phyloP scores from a whole-genome alignment of 2,888 invertebrate species.

The Plusia festucae region DNA sequence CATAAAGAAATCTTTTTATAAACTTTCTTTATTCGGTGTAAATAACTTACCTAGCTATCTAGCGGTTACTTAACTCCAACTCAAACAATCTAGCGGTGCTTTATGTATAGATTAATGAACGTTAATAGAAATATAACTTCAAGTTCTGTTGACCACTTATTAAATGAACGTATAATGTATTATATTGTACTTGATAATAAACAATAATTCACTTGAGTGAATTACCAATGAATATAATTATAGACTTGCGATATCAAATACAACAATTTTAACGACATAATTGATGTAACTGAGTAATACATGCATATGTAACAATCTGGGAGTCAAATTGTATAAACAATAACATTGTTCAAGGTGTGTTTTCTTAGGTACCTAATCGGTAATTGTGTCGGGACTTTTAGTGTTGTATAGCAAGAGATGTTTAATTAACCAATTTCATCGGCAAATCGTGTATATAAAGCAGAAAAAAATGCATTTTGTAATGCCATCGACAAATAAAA shows the following conservation, averaged over 20 bases:
- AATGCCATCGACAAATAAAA: not conserved
- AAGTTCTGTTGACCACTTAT: not conserved
- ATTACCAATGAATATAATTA: constrained; percentile 45
- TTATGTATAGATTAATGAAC: not conserved
- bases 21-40: constrained; percentile 4
- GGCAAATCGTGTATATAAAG: too few relatives aligned
- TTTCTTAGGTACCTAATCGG: too few relatives aligned
- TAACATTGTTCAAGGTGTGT: not conserved
- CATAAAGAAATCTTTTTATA: not conserved
- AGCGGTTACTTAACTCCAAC: not conserved
- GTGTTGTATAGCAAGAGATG: too few relatives aligned
- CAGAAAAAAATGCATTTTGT: not conserved
- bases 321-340: not conserved
- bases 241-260: constrained; percentile 38
- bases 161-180: not conserved
- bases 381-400: too few relatives aligned
- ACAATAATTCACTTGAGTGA: constrained; percentile 24
- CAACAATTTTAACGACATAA: constrained; percentile 39
- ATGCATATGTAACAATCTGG: constrained; percentile 5
- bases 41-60: not conserved
- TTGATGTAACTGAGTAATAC: constrained; percentile 33
- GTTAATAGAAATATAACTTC: not conserved
- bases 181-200: constrained; percentile 25
- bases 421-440: too few relatives aligned
- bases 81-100: too few relatives aligned